These are phyloP conservation scores for Macrotis lagotis DNA, from an alignment of 2,113 vertebrate species.

Conservation along the genomic window DNA sequence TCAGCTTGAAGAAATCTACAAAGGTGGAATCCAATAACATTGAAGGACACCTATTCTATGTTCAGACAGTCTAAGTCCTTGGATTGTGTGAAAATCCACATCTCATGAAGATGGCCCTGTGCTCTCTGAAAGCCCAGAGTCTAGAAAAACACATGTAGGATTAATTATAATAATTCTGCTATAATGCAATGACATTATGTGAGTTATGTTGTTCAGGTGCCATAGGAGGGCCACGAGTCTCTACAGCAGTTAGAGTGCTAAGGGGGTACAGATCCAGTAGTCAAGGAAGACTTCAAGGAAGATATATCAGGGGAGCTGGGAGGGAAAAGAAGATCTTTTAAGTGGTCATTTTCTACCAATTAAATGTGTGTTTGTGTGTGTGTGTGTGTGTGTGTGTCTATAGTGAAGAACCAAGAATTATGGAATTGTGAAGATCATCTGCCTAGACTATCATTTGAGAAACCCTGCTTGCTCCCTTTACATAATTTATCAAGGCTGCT, in stretches of 20 bases:
- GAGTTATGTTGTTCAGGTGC: neutral
- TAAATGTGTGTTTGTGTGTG: neutral
- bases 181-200: neutral
- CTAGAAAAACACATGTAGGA: neutral
- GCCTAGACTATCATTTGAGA: neutral
- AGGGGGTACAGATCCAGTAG: neutral
- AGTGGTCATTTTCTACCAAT: neutral
- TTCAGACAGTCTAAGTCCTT: neutral
- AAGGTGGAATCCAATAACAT: neutral
- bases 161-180: neutral
- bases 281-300: neutral
- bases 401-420: neutral
- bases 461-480: neutral
- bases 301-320: neutral
- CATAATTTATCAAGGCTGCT: neutral
- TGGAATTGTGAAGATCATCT: neutral
- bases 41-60: neutral
- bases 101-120: neutral
- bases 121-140: neutral
- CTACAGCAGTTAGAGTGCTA: neutral
- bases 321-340: neutral
- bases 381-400: too few species aligned
- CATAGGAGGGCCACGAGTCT: neutral
- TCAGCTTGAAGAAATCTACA: neutral
- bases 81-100: neutral